Conservation (phyloP, 2,888 invertebrate species). For the Dicyrtoma fusca region DNA sequence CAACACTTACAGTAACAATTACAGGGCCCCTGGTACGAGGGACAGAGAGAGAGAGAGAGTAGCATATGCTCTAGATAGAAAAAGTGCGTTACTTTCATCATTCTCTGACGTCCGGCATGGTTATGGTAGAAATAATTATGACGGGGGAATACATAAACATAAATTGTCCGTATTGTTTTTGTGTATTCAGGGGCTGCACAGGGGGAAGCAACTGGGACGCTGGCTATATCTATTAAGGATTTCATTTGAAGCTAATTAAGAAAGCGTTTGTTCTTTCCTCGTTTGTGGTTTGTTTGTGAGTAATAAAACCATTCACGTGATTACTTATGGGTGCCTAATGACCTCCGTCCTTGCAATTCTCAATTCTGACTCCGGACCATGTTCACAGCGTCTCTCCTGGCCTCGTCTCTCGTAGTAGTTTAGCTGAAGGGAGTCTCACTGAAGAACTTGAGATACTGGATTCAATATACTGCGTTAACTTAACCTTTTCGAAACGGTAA, state of each 20-base stretch:
- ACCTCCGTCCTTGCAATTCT: slow-evolving; percentile 30
- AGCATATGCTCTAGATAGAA: background rate
- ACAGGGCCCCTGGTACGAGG: background rate
- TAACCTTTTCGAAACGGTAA: no score
- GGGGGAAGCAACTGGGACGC: background rate
- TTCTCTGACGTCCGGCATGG: background rate
- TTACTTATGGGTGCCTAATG: slow-evolving; percentile 37
- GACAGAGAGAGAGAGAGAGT: background rate
- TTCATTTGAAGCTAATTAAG: slow-evolving; percentile 39
- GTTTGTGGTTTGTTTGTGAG: slow-evolving; percentile 32
- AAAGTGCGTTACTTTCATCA: no score
- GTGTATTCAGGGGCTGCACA: background rate
- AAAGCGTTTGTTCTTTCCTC: slow-evolving; percentile 39
- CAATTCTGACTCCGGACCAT: no score
- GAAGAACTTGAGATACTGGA: no score
- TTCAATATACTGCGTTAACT: no score
- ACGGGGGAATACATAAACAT: no score
- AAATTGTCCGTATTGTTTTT: background rate
- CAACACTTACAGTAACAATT: no score
- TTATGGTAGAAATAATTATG: no score
- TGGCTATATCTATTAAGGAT: background rate
- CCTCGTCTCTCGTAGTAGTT: no score
- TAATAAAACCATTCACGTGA: slow-evolving; percentile 35
- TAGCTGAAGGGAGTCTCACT: no score
- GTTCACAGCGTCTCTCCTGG: no score